Conservation (phyloP, 2,797 vertebrate species). For the Neopelma chrysocephalum region DNA sequence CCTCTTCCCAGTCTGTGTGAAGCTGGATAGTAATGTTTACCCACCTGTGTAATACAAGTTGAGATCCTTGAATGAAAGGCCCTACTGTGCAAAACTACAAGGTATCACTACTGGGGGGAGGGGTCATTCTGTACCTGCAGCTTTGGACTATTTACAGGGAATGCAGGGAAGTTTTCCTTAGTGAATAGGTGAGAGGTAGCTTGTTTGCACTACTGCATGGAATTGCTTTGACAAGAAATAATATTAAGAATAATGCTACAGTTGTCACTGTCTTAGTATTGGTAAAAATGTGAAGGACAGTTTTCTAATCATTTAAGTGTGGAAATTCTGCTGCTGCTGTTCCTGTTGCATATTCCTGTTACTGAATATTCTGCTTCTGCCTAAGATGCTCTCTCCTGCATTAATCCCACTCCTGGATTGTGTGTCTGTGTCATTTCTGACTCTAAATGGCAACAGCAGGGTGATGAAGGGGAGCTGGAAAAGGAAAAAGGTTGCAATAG, state of each 20-base stretch:
- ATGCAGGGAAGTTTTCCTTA: background rate
- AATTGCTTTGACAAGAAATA: background rate
- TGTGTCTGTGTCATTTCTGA: accelerated
- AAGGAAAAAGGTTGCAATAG: background rate
- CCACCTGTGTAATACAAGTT: conserved; percentile 40
- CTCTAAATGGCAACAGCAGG: background rate
- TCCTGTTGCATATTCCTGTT: conserved; percentile 27
- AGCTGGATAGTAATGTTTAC: conserved; percentile 46
- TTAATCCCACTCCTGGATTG: background rate
- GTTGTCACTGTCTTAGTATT: background rate
- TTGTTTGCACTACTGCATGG: background rate
- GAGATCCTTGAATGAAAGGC: conserved; percentile 43
- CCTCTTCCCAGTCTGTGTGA: background rate
- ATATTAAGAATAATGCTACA: background rate
- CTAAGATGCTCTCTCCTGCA: background rate
- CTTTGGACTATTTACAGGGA: background rate
- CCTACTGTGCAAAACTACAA: conserved; percentile 14
- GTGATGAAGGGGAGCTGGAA: background rate
- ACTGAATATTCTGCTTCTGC: conserved; percentile 58
- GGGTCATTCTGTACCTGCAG: background rate
- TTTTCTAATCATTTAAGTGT: background rate
- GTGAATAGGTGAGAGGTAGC: background rate
- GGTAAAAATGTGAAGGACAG: background rate
- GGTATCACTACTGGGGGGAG: background rate
- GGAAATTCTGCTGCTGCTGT: background rate